Evolutionary conservation across 2,888 invertebrate species (phyloP).

Genomic region (Cistogaster globosa): DNA sequence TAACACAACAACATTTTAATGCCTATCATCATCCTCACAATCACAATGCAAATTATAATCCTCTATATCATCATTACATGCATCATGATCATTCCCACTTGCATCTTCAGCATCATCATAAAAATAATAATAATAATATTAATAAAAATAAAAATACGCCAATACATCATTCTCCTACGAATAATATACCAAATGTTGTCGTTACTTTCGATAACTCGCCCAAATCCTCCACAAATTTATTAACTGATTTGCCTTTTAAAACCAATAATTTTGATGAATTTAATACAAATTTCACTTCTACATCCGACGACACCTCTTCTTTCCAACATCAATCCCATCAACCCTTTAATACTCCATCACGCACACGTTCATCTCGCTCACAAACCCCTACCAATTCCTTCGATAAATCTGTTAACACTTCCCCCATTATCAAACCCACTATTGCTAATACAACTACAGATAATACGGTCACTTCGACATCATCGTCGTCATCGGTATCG

Average conservation of each 20-base stretch:
- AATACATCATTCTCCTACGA: slow-evolving; percentile 58
- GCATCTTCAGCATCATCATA: slow-evolving; percentile 63
- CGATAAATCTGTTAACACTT: slow-evolving; percentile 56
- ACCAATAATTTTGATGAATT: slow-evolving; percentile 71
- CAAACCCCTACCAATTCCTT: slow-evolving; percentile 62
- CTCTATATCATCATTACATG: slow-evolving; percentile 64
- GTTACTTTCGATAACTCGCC: slow-evolving; percentile 67
- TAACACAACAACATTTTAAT: slow-evolving; percentile 73
- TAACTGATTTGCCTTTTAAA: slow-evolving; percentile 57
- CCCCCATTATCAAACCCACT: slow-evolving; percentile 73
- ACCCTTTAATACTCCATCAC: slow-evolving; percentile 38
- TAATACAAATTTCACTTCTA: slow-evolving; percentile 68
- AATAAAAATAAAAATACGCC: slow-evolving; percentile 63
- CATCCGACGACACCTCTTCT: slow-evolving; percentile 56
- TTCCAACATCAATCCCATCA: slow-evolving; percentile 63
- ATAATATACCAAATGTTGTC: slow-evolving; percentile 71
- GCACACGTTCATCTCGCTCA: slow-evolving; percentile 52
- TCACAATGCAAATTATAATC: slow-evolving; percentile 65
- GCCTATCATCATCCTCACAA: slow-evolving; percentile 73
- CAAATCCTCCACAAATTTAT: slow-evolving; percentile 65
- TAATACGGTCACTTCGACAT: slow-evolving; percentile 80
- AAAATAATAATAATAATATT: slow-evolving; percentile 46
- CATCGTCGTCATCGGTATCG: slow-evolving; percentile 82
- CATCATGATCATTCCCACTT: slow-evolving; percentile 64
- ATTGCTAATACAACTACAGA: slow-evolving; percentile 80